Evolutionary conservation across 2,113 vertebrate genomes (phyloP).

Genomic region (Condylura cristata): DNA sequence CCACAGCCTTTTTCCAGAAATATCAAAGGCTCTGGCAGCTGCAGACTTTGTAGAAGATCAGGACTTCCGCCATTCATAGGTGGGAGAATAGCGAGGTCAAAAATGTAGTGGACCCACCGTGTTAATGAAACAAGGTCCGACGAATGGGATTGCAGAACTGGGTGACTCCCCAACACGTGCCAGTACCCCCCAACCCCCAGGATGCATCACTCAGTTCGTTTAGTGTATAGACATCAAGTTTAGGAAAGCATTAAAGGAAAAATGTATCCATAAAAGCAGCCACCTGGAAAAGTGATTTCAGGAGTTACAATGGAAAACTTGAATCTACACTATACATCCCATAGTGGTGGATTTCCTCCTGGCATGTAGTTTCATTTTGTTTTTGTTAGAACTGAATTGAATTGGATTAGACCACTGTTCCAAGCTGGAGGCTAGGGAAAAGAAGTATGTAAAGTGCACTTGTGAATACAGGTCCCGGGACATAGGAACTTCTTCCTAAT

Average conservation of each 20-base stretch:
- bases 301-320: background rate
- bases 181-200: background rate
- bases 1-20: background rate
- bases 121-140: slow-evolving; percentile 14
- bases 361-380: background rate
- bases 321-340: background rate
- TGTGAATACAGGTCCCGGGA: background rate
- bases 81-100: background rate
- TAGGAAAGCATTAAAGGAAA: background rate
- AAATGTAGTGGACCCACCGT: background rate
- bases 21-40: background rate
- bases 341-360: background rate
- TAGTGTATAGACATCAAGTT: background rate
- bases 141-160: background rate
- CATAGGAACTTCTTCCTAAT: background rate
- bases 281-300: background rate
- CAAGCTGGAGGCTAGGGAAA: background rate
- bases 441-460: background rate
- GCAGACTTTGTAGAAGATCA: background rate
- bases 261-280: background rate
- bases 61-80: background rate
- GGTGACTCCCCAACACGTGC: background rate
- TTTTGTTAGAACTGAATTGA: slow-evolving; percentile 1
- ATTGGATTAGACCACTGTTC: background rate
- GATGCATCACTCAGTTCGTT: background rate